These are phyloP conservation scores for Aleiodes alternator DNA, from an alignment of 2,888 invertebrate species.

Conservation along the genomic window DNA sequence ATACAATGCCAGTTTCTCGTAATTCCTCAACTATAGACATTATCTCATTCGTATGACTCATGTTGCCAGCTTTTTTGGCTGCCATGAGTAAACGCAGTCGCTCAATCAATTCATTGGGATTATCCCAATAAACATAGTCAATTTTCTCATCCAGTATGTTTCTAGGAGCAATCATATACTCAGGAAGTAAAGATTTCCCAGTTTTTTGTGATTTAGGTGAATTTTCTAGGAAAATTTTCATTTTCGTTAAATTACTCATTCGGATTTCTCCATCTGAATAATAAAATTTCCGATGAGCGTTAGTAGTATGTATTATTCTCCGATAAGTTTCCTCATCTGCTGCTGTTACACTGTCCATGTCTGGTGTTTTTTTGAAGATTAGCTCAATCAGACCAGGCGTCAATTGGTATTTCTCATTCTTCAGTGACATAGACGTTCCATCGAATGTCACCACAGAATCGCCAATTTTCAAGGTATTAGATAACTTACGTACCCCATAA, in stretches of 20 bases:
- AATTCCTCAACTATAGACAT: constrained; percentile 26
- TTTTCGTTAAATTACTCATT: no score
- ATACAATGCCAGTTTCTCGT: background rate
- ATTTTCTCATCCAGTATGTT: no score
- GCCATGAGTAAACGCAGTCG: constrained; percentile 25
- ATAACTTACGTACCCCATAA: background rate
- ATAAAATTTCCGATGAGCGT: constrained; percentile 52
- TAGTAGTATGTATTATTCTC: no score
- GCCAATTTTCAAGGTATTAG: background rate
- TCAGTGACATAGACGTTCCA: background rate
- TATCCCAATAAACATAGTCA: constrained; percentile 11
- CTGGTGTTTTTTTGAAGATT: background rate
- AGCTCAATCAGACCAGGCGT: background rate
- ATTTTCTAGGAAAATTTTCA: no score
- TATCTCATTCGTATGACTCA: constrained; percentile 26
- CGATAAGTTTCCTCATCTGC: no score
- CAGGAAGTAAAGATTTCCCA: no score
- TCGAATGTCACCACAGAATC: background rate
- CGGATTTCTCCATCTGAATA: background rate
- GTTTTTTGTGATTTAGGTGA: no score
- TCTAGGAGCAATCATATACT: no score
- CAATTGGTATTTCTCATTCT: background rate
- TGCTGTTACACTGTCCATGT: no score
- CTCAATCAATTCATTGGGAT: constrained; percentile 36
- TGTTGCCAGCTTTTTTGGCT: constrained; percentile 9